A percentile compares a stretch with the other conserved stretches of the same genome.
Conservation (phyloP, 2,888 invertebrate genomes). For the Tipula confusa region DNA sequence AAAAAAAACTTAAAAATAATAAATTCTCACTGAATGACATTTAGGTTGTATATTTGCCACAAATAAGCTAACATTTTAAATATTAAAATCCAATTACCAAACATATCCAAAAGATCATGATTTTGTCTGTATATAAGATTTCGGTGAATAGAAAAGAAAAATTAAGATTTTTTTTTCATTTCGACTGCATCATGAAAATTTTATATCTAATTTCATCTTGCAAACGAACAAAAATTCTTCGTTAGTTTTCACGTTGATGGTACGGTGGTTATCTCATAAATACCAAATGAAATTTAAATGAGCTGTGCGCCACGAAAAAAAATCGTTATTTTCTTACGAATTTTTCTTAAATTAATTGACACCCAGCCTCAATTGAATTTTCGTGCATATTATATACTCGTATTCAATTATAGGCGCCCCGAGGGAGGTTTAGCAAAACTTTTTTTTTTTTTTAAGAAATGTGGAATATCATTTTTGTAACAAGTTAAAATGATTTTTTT, state of each 20-base stretch:
- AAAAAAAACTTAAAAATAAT: no score
- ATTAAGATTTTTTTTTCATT: background rate
- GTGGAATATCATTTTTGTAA: background rate
- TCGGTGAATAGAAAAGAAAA: background rate
- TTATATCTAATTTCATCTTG: background rate
- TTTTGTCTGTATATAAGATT: background rate
- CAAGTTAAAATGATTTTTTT: background rate
- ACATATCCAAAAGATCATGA: background rate
- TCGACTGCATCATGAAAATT: background rate
- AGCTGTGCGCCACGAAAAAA: background rate
- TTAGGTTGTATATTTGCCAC: no score
- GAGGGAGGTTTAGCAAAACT: background rate
- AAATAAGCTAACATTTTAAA: background rate
- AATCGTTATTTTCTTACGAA: background rate
- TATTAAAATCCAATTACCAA: background rate
- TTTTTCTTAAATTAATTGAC: background rate
- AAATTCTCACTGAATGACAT: background rate
- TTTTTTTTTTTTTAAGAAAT: background rate
- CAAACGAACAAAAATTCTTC: background rate
- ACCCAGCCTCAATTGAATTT: background rate
- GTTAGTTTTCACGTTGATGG: background rate
- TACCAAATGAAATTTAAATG: background rate
- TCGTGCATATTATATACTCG: background rate
- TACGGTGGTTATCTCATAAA: background rate
- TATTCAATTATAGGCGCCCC: background rate